Conservation (phyloP, 1,140 invertebrate genomes). For the Muscidifurax raptorellus region DNA sequence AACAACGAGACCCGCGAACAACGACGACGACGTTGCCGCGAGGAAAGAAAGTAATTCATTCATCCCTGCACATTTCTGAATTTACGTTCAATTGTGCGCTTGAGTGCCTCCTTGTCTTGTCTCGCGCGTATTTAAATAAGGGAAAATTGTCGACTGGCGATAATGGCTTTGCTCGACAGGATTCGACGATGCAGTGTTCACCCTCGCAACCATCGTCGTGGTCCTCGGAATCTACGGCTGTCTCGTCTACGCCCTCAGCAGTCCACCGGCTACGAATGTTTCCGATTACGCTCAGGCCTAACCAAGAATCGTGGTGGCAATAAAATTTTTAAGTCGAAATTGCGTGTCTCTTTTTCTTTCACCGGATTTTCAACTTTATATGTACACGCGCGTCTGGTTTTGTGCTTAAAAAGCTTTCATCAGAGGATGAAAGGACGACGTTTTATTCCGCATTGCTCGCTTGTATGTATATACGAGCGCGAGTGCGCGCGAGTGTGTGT, state of each 20-base stretch:
- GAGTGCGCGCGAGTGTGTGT: no score
- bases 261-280: slow-evolving; percentile 51
- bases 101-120: no score
- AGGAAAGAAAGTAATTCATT: background rate
- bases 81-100: background rate
- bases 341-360: background rate
- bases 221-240: slow-evolving; percentile 62
- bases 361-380: no score
- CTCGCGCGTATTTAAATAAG: no score
- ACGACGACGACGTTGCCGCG: background rate
- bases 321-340: background rate
- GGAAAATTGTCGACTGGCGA: background rate
- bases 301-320: slow-evolving; percentile 28
- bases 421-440: no score
- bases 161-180: background rate
- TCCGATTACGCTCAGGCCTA: slow-evolving; percentile 50
- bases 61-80: background rate
- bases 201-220: slow-evolving; percentile 60
- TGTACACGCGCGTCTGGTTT: no score
- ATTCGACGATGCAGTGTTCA: slow-evolving; percentile 65
- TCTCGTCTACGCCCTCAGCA: slow-evolving; percentile 64
- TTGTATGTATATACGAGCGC: no score
- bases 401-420: no score
- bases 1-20: background rate
- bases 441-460: no score